A percentile compares a stretch with the other conserved stretches of the same genome.
These are phyloP conservation scores for Sebastes hubbsi DNA, from an alignment of 2,797 vertebrate species.

Conservation along the genomic window DNA sequence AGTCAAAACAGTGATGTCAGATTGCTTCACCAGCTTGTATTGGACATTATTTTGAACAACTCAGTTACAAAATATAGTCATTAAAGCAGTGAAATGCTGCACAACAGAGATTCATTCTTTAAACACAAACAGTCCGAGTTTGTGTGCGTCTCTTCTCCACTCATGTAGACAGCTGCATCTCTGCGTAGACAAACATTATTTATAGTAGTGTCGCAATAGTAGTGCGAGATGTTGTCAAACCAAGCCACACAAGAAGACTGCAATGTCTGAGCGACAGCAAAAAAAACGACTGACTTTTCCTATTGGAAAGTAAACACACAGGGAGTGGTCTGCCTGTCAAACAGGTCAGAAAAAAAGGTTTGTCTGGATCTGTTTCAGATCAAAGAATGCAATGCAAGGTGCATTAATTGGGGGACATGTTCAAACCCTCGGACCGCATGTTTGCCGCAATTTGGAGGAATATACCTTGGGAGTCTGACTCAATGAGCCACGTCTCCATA, in stretches of 20 bases:
- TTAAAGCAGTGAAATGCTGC: neutral
- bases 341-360: slow-evolving; percentile 1
- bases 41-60: neutral
- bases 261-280: slow-evolving; percentile 26
- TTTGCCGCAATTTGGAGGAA: neutral
- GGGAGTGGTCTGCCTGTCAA: slow-evolving; percentile 26
- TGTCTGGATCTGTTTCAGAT: neutral
- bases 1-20: neutral
- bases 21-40: neutral
- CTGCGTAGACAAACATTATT: neutral
- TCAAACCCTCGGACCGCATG: neutral
- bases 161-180: neutral
- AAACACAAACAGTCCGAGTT: neutral
- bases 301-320: neutral
- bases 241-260: slow-evolving; percentile 27
- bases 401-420: neutral
- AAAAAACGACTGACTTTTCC: neutral
- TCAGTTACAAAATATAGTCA: neutral
- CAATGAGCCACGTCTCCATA: neutral
- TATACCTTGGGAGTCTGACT: neutral
- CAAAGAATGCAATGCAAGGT: neutral
- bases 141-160: neutral
- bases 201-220: neutral
- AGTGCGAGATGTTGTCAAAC: neutral
- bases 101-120: neutral